phyloP scores from a whole-genome alignment of 37 sponge, comb jelly and placozoan species.

The Theonella swinhoei region DNA sequence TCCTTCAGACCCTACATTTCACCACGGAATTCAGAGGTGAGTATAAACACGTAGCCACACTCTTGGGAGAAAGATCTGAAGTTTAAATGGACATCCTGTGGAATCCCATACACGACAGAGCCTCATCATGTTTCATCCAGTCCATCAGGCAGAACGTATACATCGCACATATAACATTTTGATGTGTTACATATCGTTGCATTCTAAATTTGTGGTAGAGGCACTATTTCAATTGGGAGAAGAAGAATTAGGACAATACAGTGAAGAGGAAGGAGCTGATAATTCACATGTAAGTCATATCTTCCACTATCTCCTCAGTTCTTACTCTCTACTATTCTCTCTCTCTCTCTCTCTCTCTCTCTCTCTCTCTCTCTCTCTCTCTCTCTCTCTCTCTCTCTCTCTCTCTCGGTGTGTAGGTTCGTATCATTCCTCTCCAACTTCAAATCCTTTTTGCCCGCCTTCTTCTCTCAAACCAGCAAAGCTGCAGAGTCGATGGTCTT shows the following conservation, averaged over 20 bases:
- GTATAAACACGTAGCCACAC: neutral
- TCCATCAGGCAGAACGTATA: too few species aligned
- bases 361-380: too few species aligned
- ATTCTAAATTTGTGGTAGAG: constrained; percentile 58
- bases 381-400: too few species aligned
- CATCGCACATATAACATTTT: too few species aligned
- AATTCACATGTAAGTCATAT: constrained; percentile 16
- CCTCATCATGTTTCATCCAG: too few species aligned
- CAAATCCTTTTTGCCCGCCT: constrained; percentile 78
- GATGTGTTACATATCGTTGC: too few species aligned
- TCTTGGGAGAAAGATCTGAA: too few species aligned
- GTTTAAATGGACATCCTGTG: too few species aligned
- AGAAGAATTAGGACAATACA: constrained; percentile 51
- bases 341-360: neutral
- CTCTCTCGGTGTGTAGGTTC: too few species aligned
- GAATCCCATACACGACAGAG: too few species aligned
- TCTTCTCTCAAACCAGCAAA: constrained; percentile 71
- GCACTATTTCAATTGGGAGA: constrained; percentile 54
- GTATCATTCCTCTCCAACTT: constrained; percentile 86
- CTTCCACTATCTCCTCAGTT: neutral
- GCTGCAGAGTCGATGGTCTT: constrained; percentile 70
- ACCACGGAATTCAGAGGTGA: constrained; percentile 90
- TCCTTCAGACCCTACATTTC: constrained; percentile 86
- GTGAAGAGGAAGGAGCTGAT: constrained; percentile 16
- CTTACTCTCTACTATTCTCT: neutral